Evolutionary conservation across 2,113 vertebrate species (phyloP).

Genomic region (Polypterus bichir): DNA sequence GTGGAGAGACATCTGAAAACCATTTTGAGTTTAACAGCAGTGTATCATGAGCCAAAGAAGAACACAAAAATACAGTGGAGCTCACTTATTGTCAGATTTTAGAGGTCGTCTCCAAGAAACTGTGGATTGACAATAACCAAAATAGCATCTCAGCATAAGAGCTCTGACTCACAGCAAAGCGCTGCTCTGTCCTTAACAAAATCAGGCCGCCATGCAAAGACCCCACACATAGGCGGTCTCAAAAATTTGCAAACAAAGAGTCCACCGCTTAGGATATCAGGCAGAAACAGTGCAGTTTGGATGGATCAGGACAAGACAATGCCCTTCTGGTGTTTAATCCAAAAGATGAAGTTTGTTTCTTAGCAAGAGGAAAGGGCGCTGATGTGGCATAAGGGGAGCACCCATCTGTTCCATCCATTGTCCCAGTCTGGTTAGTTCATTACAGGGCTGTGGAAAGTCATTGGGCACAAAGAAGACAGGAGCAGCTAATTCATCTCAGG

Average conservation of each 20-base stretch:
- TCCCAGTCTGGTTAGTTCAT: too few species aligned
- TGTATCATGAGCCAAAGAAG: not conserved
- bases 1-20: not conserved
- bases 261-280: too few species aligned
- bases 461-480: too few species aligned
- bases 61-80: not conserved
- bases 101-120: slow-evolving; percentile 3
- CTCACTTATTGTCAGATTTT: slow-evolving; percentile 2
- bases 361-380: too few species aligned
- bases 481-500: too few species aligned
- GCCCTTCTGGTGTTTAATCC: too few species aligned
- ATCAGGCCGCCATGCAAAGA: not conserved
- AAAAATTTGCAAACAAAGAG: not conserved
- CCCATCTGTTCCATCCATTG: too few species aligned
- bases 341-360: too few species aligned
- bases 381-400: too few species aligned
- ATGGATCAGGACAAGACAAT: too few species aligned
- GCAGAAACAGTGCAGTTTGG: too few species aligned
- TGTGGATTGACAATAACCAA: slow-evolving; percentile 8
- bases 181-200: not conserved
- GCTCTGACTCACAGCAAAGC: not conserved
- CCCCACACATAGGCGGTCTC: slow-evolving; percentile 1
- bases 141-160: not conserved
- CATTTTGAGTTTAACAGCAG: slow-evolving; percentile 1
- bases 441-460: too few species aligned